These are phyloP conservation scores for Trachurus trachurus DNA, from an alignment of 2,797 vertebrate species.

Conservation along the genomic window DNA sequence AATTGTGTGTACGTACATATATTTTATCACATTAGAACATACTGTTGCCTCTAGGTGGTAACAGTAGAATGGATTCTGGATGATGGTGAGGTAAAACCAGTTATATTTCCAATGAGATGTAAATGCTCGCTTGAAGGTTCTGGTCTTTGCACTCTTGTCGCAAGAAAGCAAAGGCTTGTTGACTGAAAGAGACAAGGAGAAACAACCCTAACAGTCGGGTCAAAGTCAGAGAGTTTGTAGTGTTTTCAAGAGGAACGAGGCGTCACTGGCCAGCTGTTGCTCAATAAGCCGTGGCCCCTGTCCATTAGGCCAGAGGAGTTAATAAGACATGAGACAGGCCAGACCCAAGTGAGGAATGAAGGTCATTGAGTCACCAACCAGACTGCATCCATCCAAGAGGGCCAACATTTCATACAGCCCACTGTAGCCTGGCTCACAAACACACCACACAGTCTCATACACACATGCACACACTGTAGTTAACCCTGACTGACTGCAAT, in stretches of 20 bases:
- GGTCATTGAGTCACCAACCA: slow-evolving; percentile 84
- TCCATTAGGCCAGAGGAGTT: slow-evolving; percentile 84
- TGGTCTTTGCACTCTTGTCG: slow-evolving; percentile 1
- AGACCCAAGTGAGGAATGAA: slow-evolving; percentile 83
- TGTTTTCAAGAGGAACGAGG: slow-evolving; percentile 74
- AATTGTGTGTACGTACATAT: neutral
- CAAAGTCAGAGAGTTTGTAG: slow-evolving; percentile 69
- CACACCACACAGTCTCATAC: slow-evolving; percentile 14
- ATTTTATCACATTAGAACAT: slow-evolving; percentile 2
- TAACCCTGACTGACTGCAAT: slow-evolving; percentile 42
- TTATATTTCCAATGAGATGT: neutral
- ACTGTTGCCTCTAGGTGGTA: neutral
- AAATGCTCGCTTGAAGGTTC: neutral
- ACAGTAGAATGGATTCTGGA: neutral
- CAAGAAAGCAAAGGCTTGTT: slow-evolving; percentile 20
- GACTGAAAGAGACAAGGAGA: slow-evolving; percentile 46
- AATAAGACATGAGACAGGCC: slow-evolving; percentile 87
- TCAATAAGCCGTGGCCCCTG: slow-evolving; percentile 83
- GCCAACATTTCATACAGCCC: slow-evolving; percentile 70
- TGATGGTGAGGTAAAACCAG: neutral
- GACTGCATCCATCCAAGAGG: slow-evolving; percentile 78
- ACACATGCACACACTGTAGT: slow-evolving; percentile 33
- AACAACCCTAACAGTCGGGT: slow-evolving; percentile 44
- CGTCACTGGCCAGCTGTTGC: slow-evolving; percentile 78
- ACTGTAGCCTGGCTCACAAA: slow-evolving; percentile 48